A percentile compares a stretch with the other conserved stretches of the same genome.
Evolutionary conservation across 2,113 vertebrate genomes (phyloP).

Genomic region (Hyperopisus bebe): DNA sequence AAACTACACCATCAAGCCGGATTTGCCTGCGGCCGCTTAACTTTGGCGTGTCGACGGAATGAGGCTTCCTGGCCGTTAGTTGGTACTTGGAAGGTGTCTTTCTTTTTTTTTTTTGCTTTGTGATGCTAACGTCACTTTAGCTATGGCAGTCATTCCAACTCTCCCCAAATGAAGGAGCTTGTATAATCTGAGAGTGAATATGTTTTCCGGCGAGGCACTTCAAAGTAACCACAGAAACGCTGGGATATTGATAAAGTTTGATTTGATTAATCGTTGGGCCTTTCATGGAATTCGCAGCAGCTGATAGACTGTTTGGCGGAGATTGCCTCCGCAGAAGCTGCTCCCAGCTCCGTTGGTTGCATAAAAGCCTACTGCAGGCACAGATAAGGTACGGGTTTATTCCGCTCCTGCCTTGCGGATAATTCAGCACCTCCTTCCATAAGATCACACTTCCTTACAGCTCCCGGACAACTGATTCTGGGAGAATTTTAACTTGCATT

Average conservation of each 20-base stretch:
- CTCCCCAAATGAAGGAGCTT: constrained; percentile 4
- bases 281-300: constrained; percentile 35
- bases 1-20: not conserved
- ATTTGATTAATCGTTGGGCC: constrained; percentile 57
- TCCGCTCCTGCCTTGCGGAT: constrained; percentile 36
- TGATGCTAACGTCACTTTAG: not conserved
- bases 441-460: constrained; percentile 45
- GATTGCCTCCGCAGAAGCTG: constrained; percentile 46
- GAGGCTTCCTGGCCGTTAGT: not conserved
- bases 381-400: constrained; percentile 53
- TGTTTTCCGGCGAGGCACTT: constrained; percentile 45
- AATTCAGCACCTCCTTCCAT: constrained; percentile 48
- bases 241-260: constrained; percentile 43
- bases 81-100: not conserved
- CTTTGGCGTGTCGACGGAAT: not conserved
- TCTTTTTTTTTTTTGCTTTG: not conserved
- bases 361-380: constrained; percentile 35
- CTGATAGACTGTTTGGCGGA: constrained; percentile 39
- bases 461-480: constrained; percentile 46
- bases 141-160: constrained; percentile 11
- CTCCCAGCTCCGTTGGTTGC: constrained; percentile 30
- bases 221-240: constrained; percentile 35
- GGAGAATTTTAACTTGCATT: constrained; percentile 37
- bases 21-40: not conserved
- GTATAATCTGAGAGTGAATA: constrained; percentile 29